phyloP scores from a whole-genome alignment of 2,888 invertebrate genomes.

The Lasioglossum vierecki region DNA sequence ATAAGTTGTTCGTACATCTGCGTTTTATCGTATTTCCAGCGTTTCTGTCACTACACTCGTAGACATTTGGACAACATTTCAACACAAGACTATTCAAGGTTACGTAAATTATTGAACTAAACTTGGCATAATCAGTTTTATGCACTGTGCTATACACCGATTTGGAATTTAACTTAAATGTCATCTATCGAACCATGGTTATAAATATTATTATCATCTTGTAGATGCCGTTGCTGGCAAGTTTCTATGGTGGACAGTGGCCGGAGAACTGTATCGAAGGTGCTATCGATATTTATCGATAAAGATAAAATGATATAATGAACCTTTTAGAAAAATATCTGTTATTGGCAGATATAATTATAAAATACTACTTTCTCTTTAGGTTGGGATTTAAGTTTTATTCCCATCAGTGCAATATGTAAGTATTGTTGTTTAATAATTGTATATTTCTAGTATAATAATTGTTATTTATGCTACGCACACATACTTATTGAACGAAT shows the following conservation, averaged over 20 bases:
- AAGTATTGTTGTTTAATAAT: too few relatives aligned
- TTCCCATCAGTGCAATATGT: too few relatives aligned
- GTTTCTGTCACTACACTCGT: conserved; percentile 14
- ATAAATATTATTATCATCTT: conserved; percentile 7
- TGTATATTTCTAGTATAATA: too few relatives aligned
- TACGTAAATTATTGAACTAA: conserved; percentile 30
- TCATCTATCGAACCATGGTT: conserved; percentile 17
- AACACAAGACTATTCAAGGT: conserved; percentile 13
- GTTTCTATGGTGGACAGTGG: neutral
- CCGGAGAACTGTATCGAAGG: too few relatives aligned
- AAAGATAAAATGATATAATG: too few relatives aligned
- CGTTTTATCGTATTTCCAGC: conserved; percentile 12
- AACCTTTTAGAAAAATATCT: too few relatives aligned
- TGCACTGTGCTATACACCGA: conserved; percentile 12
- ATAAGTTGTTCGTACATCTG: conserved; percentile 25
- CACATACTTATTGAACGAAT: too few relatives aligned
- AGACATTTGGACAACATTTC: conserved; percentile 4
- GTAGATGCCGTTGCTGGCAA: conserved; percentile 20
- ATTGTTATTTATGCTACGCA: too few relatives aligned
- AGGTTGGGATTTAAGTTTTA: too few relatives aligned
- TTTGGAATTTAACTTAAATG: conserved; percentile 15
- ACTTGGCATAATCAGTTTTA: conserved; percentile 19
- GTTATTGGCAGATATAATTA: too few relatives aligned
- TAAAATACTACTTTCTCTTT: too few relatives aligned
- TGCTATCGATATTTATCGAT: too few relatives aligned